phyloP scores from a whole-genome alignment of 2,113 vertebrate genomes.

The Cyanocitta stelleri region DNA sequence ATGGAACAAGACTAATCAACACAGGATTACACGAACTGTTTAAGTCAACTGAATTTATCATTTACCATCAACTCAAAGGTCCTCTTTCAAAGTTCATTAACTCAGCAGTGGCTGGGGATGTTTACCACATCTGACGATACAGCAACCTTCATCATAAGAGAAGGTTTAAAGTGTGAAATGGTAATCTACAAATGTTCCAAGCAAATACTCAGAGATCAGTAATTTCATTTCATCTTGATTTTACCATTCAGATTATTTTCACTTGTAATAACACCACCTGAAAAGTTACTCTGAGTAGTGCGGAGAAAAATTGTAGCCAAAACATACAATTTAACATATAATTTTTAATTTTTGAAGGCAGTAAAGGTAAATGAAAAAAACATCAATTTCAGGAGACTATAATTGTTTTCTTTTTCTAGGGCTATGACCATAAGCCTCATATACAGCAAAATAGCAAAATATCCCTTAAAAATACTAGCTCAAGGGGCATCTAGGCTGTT shows the following conservation, averaged over 20 bases:
- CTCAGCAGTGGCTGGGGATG: background rate
- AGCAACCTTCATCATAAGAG: background rate
- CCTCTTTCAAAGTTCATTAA: background rate
- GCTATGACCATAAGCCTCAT: background rate
- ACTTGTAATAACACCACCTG: accelerated
- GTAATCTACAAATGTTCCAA: background rate
- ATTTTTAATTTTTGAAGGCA: background rate
- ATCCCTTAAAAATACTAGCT: background rate
- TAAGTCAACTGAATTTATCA: background rate
- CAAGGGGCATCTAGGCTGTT: background rate
- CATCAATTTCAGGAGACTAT: background rate
- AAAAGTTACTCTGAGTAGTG: background rate
- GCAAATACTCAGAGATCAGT: background rate
- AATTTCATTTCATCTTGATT: background rate
- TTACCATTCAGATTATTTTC: background rate
- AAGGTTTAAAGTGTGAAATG: background rate
- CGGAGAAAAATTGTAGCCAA: background rate
- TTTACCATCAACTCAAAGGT: background rate
- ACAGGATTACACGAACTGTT: background rate
- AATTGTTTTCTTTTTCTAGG: background rate
- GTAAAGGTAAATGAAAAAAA: background rate
- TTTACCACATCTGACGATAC: background rate
- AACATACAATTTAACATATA: background rate
- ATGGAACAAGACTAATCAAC: background rate
- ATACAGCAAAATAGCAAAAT: background rate